These are phyloP conservation scores for Halesus radiatus DNA, from an alignment of 1,140 invertebrate genomes.

Conservation along the genomic window DNA sequence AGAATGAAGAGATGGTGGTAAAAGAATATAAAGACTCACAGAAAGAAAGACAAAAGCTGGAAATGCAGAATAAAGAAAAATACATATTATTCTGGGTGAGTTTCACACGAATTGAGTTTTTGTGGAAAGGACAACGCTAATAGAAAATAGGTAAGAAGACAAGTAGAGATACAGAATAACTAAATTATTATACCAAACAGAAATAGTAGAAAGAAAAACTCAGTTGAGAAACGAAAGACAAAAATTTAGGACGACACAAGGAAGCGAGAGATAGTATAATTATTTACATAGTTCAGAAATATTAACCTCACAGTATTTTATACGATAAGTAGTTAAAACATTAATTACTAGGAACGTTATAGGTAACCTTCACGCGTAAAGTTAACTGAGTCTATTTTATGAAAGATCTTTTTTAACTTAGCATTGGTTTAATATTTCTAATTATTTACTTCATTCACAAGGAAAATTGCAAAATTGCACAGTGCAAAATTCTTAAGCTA, in stretches of 20 bases:
- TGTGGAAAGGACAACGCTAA: background rate
- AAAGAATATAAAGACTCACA: background rate
- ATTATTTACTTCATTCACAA: no score
- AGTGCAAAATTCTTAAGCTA: no score
- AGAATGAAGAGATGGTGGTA: background rate
- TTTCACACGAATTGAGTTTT: background rate
- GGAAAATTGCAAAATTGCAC: no score
- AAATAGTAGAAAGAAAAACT: background rate
- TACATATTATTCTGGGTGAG: no score
- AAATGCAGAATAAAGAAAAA: background rate
- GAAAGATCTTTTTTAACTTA: no score
- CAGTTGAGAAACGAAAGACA: background rate
- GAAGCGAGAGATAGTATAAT: background rate
- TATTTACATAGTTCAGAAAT: no score
- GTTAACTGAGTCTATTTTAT: no score
- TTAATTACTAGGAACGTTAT: no score
- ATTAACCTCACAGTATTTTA: no score
- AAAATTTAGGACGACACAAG: conserved; percentile 1
- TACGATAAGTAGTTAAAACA: no score
- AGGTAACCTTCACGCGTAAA: no score
- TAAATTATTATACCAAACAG: background rate
- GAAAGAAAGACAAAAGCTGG: background rate
- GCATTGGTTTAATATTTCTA: no score
- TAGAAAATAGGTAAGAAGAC: background rate
- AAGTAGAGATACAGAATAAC: background rate